A percentile compares a stretch with the other conserved stretches of the same genome.
phyloP scores from a whole-genome alignment of 2,888 invertebrate genomes.

The Euphydryas editha region DNA sequence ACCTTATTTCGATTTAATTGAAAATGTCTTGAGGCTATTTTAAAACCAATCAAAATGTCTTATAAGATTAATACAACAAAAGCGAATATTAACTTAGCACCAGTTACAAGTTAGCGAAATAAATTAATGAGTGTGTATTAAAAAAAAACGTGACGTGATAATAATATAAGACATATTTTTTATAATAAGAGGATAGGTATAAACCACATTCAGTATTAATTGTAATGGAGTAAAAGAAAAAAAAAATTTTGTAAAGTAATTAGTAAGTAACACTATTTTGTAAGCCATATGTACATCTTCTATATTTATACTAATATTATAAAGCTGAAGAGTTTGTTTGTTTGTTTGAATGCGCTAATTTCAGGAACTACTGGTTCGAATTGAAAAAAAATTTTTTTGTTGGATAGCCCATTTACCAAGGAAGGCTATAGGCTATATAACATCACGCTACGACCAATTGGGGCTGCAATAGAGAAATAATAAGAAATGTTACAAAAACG shows the following conservation, averaged over 20 bases:
- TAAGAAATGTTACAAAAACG: too few species aligned
- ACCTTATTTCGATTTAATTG: background rate
- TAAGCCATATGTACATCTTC: too few species aligned
- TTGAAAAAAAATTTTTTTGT: too few species aligned
- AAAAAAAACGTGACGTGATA: slow-evolving; percentile 4
- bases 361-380: too few species aligned
- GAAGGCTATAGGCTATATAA: too few species aligned
- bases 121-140: background rate
- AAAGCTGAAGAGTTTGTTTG: too few species aligned
- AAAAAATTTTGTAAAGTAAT: background rate
- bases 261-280: background rate
- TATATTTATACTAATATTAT: too few species aligned
- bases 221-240: background rate
- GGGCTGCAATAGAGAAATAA: too few species aligned
- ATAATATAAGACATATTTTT: background rate
- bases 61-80: background rate
- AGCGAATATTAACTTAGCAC: background rate
- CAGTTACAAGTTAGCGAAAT: background rate
- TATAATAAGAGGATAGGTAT: background rate
- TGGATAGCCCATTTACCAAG: too few species aligned
- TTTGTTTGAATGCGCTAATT: too few species aligned
- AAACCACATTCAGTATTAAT: background rate
- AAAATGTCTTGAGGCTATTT: background rate
- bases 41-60: background rate
- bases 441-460: too few species aligned